Evolutionary conservation across 2,113 vertebrate species (phyloP).

Genomic region (Rutilus rutilus): DNA sequence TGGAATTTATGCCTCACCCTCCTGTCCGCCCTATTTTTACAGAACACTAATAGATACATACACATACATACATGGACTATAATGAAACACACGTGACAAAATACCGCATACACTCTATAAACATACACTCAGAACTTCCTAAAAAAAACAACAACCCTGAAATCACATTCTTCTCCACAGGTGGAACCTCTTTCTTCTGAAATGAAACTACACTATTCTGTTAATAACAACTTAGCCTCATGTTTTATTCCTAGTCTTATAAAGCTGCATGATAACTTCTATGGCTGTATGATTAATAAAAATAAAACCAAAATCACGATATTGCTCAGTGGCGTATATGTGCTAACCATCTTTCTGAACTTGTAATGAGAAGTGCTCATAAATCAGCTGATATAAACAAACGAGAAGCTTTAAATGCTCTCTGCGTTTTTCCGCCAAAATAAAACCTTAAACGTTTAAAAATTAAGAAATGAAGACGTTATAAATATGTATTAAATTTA

Average conservation of each 20-base stretch:
- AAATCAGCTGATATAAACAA: neutral
- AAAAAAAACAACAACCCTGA: slow-evolving; percentile 10
- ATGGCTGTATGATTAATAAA: neutral
- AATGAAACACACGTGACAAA: slow-evolving; percentile 40
- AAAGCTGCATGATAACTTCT: neutral
- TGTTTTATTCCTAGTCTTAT: neutral
- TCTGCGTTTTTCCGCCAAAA: no score
- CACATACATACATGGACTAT: slow-evolving; percentile 1
- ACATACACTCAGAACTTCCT: slow-evolving; percentile 17
- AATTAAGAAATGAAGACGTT: neutral
- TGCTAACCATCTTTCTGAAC: neutral
- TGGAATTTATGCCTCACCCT: slow-evolving; percentile 23
- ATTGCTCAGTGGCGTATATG: neutral
- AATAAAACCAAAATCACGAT: neutral
- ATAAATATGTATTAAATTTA: no score
- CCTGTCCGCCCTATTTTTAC: neutral
- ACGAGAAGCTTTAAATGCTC: neutral
- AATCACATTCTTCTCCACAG: slow-evolving; percentile 1
- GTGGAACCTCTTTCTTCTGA: neutral
- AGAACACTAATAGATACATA: slow-evolving; percentile 4
- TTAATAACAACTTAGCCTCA: neutral
- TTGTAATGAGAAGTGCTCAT: neutral
- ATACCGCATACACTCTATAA: slow-evolving; percentile 4
- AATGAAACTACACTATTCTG: slow-evolving; percentile 17
- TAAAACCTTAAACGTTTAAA: neutral